phyloP scores from a whole-genome alignment of 2,888 invertebrate genomes.

The Nephrocerus scutellatus region DNA sequence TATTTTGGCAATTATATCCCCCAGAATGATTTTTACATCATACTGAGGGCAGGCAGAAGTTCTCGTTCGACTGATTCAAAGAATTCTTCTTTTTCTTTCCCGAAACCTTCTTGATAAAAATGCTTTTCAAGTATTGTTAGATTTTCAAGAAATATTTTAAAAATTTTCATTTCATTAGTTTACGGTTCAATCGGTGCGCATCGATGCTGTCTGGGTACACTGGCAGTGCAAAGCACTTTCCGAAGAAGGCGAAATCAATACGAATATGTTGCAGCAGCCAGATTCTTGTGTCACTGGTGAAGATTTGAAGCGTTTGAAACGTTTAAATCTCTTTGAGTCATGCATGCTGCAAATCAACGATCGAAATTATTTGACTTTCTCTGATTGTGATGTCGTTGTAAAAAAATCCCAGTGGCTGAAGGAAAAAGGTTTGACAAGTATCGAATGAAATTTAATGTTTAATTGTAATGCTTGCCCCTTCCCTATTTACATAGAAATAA shows the following conservation, averaged over 20 bases:
- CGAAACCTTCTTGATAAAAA: background rate
- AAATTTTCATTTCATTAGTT: conserved; percentile 49
- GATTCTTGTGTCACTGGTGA: conserved; percentile 64
- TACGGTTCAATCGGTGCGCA: conserved; percentile 75
- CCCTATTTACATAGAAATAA: too few relatives aligned
- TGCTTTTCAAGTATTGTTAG: too few relatives aligned
- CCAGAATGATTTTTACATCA: too few relatives aligned
- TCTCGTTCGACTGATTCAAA: too few relatives aligned
- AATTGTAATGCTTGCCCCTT: too few relatives aligned
- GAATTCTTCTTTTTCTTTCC: too few relatives aligned
- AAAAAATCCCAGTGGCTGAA: conserved; percentile 73
- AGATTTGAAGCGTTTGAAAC: conserved; percentile 72
- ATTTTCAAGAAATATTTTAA: conserved; percentile 1
- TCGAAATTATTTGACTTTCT: conserved; percentile 73
- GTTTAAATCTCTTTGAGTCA: conserved; percentile 79
- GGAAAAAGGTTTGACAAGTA: conserved; percentile 57
- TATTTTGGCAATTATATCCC: too few relatives aligned
- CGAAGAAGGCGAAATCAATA: conserved; percentile 48
- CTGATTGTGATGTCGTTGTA: conserved; percentile 65
- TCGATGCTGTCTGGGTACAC: conserved; percentile 73
- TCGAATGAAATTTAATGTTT: too few relatives aligned
- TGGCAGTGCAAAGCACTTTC: conserved; percentile 78
- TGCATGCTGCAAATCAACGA: conserved; percentile 86
- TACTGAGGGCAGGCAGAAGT: too few relatives aligned
- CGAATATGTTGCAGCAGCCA: conserved; percentile 57